Percentiles rank a stretch among this genome's conserved stretches.
phyloP scores from a whole-genome alignment of 2,888 invertebrate species.

The Cataglyphis rosenhaueri region DNA sequence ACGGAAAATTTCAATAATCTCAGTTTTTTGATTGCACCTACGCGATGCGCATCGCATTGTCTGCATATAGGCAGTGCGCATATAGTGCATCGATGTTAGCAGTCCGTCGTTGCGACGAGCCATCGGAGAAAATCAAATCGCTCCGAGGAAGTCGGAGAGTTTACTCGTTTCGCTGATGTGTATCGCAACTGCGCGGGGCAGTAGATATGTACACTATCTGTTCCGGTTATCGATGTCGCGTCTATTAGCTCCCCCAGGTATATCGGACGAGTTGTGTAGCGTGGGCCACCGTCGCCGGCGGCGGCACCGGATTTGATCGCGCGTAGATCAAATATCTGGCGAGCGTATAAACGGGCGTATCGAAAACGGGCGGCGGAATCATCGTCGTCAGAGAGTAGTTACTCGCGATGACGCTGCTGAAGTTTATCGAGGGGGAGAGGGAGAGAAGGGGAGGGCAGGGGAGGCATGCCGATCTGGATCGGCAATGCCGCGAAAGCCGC shows the following conservation, averaged over 20 bases:
- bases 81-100: neutral
- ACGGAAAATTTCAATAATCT: constrained; percentile 29
- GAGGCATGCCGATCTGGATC: constrained; percentile 56
- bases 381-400: constrained; percentile 59
- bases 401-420: constrained; percentile 60
- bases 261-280: constrained; percentile 44
- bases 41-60: neutral
- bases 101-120: neutral
- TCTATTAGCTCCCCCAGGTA: constrained; percentile 64
- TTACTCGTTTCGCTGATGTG: constrained; percentile 61
- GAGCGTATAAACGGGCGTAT: constrained; percentile 55
- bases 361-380: constrained; percentile 45
- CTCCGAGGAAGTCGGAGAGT: constrained; percentile 63
- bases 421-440: constrained; percentile 54
- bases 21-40: constrained; percentile 10
- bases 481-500: constrained; percentile 49
- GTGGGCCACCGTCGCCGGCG: neutral
- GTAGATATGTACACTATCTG: constrained; percentile 12
- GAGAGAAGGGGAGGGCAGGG: neutral
- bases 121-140: constrained; percentile 22
- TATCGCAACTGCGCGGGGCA: constrained; percentile 17
- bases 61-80: too few relatives aligned
- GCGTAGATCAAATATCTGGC: constrained; percentile 70
- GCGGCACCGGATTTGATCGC: constrained; percentile 5
- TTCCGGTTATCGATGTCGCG: constrained; percentile 49